These are phyloP conservation scores for Orbicella faveolata DNA, from an alignment of 64 coral and sea anemone species.

Conservation along the genomic window DNA sequence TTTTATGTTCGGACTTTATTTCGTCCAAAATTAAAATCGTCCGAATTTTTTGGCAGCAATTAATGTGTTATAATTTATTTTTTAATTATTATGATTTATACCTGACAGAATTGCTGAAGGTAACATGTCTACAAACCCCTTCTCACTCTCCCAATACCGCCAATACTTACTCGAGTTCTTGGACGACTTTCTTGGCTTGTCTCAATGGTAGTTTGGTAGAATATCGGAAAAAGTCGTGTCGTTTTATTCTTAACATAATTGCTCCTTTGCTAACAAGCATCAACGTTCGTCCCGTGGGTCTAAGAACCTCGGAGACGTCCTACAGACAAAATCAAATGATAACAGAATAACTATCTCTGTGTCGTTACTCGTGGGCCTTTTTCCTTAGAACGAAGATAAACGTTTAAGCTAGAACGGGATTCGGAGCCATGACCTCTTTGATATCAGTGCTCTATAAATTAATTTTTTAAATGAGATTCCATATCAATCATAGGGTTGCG, in stretches of 20 bases:
- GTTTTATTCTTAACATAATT: conserved; percentile 70
- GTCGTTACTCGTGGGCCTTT: too few species aligned
- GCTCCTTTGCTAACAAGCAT: conserved; percentile 89
- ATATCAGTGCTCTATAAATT: too few species aligned
- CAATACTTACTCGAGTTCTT: conserved; percentile 69
- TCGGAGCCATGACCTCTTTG: too few species aligned
- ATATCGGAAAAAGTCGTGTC: conserved; percentile 79
- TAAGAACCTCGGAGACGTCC: conserved; percentile 84
- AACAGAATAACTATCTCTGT: not conserved
- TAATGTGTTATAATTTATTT: too few species aligned
- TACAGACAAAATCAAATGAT: conserved; percentile 10
- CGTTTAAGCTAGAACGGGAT: too few species aligned
- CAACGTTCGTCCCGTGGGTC: conserved; percentile 75
- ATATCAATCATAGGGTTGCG: too few species aligned
- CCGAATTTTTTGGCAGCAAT: too few species aligned
- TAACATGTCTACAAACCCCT: not conserved
- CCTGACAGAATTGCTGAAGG: not conserved
- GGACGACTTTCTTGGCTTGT: conserved; percentile 61
- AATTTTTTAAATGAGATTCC: too few species aligned
- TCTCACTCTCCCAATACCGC: not conserved
- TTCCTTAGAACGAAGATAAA: too few species aligned
- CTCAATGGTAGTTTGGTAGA: conserved; percentile 62
- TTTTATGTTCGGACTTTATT: too few species aligned
- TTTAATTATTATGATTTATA: not conserved
- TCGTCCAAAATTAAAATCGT: too few species aligned